Conservation (phyloP, 2,797 vertebrate genomes). For the Takifugu ocellatus region DNA sequence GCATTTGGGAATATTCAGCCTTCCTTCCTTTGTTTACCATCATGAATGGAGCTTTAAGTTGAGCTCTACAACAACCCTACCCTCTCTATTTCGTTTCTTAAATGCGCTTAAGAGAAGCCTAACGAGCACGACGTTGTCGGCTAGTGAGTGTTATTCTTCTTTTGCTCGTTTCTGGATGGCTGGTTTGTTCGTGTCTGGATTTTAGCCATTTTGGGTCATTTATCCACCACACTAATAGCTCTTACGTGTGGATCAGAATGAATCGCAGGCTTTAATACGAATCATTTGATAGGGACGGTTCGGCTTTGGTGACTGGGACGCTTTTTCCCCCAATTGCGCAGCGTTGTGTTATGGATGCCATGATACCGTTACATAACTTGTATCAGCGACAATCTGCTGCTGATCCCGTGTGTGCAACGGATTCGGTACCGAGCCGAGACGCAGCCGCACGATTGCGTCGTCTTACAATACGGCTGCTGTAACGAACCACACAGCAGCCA, state of each 20-base stretch:
- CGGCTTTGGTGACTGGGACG: not conserved
- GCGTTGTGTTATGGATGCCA: conserved; percentile 42
- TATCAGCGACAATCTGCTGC: conserved; percentile 35
- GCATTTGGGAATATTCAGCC: conserved; percentile 43
- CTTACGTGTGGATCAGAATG: conserved; percentile 23
- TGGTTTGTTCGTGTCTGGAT: conserved; percentile 17
- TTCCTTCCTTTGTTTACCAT: conserved; percentile 73
- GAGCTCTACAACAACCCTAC: conserved; percentile 34
- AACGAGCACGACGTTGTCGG: conserved; percentile 3
- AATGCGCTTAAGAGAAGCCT: not conserved
- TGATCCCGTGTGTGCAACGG: conserved; percentile 21
- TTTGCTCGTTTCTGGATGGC: conserved; percentile 21
- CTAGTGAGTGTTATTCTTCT: conserved; percentile 35
- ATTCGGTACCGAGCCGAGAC: conserved; percentile 3
- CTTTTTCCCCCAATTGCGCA: conserved; percentile 41
- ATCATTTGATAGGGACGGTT: conserved; percentile 4
- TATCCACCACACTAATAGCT: conserved; percentile 22
- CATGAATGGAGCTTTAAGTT: conserved; percentile 40
- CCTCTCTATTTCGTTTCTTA: not conserved
- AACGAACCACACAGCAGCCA: not conserved
- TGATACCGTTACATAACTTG: conserved; percentile 62
- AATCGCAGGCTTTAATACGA: conserved; percentile 12
- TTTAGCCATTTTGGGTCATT: conserved; percentile 62
- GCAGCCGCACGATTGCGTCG: not conserved
- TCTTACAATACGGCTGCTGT: not conserved